Conservation (phyloP, 2,797 vertebrate genomes). For the Acipenser transmontanus region DNA sequence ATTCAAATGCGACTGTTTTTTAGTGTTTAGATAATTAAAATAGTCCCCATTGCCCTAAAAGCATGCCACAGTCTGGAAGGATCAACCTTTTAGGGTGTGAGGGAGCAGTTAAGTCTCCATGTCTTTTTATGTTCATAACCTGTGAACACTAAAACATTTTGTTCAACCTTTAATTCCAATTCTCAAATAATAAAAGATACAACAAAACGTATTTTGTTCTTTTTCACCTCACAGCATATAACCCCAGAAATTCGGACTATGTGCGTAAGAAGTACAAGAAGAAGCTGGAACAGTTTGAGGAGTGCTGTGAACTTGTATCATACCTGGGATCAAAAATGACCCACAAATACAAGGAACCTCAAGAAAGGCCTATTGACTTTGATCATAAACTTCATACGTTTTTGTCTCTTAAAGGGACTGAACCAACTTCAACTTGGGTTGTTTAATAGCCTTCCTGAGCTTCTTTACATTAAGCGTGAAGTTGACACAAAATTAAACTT, state of each 20-base stretch:
- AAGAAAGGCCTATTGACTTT: conserved; percentile 64
- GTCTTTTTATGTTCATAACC: too few species aligned
- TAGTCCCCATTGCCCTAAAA: too few species aligned
- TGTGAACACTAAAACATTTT: too few species aligned
- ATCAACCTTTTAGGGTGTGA: too few species aligned
- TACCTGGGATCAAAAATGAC: conserved; percentile 73
- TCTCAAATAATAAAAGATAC: neutral
- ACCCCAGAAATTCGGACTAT: conserved; percentile 60
- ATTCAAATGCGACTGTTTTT: too few species aligned
- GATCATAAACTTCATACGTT: conserved; percentile 70
- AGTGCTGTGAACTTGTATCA: conserved; percentile 77
- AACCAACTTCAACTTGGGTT: conserved; percentile 28
- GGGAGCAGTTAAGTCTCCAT: too few species aligned
- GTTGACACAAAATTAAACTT: neutral
- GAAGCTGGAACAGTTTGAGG: conserved; percentile 71
- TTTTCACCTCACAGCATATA: conserved; percentile 65
- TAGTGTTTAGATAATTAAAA: too few species aligned
- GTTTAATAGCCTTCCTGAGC: neutral
- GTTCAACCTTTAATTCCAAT: too few species aligned
- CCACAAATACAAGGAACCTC: conserved; percentile 57
- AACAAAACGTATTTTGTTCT: neutral
- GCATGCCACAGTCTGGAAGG: too few species aligned
- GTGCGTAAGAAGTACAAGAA: conserved; percentile 66
- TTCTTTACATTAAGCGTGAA: neutral
- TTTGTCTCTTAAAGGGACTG: conserved; percentile 54